Percentiles rank a stretch among this genome's conserved stretches.
These are phyloP conservation scores for Muntiacus muntjak DNA, from an alignment of 2,113 vertebrate genomes.

Conservation along the genomic window DNA sequence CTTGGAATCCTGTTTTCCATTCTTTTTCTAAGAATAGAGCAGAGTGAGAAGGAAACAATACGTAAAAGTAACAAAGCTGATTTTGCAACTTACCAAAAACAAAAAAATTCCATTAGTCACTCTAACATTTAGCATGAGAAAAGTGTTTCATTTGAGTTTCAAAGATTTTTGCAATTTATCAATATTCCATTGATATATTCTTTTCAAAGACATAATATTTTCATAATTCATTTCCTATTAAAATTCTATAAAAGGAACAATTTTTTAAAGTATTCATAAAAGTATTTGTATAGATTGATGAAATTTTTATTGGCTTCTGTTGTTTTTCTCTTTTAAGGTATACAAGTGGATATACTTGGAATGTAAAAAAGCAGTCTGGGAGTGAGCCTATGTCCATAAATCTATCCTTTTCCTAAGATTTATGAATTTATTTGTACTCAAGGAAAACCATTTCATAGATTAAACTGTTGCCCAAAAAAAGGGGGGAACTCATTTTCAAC, in stretches of 20 bases:
- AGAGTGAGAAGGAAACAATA: background rate
- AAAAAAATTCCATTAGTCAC: background rate
- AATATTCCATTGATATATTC: background rate
- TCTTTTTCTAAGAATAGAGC: constrained; percentile 12
- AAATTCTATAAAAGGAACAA: constrained; percentile 11
- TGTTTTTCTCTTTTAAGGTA: constrained; percentile 12
- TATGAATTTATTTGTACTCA: background rate
- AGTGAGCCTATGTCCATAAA: background rate
- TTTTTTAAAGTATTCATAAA: constrained; percentile 29
- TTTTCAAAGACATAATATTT: constrained; percentile 27
- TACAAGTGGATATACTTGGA: background rate
- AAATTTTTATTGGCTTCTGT: background rate
- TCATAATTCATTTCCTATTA: constrained; percentile 39
- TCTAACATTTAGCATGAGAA: constrained; percentile 38
- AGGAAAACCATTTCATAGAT: background rate
- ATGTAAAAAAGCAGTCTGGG: background rate
- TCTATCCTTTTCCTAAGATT: background rate
- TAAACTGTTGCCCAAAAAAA: background rate
- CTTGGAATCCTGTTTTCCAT: background rate
- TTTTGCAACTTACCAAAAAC: background rate
- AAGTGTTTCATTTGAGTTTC: constrained; percentile 23
- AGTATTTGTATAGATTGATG: background rate
- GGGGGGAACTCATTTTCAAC: background rate
- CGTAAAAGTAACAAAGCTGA: constrained; percentile 21
- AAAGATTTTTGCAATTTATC: constrained; percentile 16